Conservation (phyloP, 2,888 invertebrate species). For the Mesochorus sp. region DNA sequence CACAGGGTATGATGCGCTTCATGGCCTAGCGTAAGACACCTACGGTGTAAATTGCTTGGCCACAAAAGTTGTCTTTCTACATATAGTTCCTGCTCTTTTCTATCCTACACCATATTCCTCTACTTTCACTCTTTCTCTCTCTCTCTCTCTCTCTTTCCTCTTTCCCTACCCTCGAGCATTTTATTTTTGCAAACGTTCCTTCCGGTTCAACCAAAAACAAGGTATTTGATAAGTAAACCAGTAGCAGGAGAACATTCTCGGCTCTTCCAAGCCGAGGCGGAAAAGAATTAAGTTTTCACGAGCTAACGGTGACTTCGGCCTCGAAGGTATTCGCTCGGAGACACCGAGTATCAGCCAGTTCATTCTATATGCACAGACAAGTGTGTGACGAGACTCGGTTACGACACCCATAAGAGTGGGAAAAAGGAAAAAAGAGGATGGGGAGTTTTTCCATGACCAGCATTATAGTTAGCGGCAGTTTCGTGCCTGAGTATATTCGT, state of each 20-base stretch:
- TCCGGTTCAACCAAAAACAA: slow-evolving; percentile 14
- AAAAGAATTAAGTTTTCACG: slow-evolving; percentile 77
- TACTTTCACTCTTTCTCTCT: not conserved
- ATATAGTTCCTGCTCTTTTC: not conserved
- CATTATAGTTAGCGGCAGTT: slow-evolving; percentile 3
- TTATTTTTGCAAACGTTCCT: slow-evolving; percentile 22
- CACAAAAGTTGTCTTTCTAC: not conserved
- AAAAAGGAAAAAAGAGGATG: slow-evolving; percentile 21
- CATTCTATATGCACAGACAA: slow-evolving; percentile 79
- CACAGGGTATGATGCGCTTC: slow-evolving; percentile 17
- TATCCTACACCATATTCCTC: not conserved
- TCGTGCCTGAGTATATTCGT: not conserved
- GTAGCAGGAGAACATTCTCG: slow-evolving; percentile 23
- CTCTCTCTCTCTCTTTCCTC: not conserved
- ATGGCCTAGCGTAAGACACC: not conserved
- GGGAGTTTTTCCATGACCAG: not conserved
- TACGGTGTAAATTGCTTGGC: not conserved
- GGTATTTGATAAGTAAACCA: slow-evolving; percentile 62
- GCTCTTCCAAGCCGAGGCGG: slow-evolving; percentile 35
- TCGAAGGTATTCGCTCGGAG: slow-evolving; percentile 59
- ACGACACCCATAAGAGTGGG: slow-evolving; percentile 70
- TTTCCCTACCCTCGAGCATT: too few species aligned
- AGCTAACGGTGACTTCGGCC: slow-evolving; percentile 54
- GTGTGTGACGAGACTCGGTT: slow-evolving; percentile 79
- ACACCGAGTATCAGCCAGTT: slow-evolving; percentile 69